Percentiles rank a stretch among this genome's conserved stretches.
phyloP scores from a whole-genome alignment of 2,113 vertebrate species.

The Malurus elegans region DNA sequence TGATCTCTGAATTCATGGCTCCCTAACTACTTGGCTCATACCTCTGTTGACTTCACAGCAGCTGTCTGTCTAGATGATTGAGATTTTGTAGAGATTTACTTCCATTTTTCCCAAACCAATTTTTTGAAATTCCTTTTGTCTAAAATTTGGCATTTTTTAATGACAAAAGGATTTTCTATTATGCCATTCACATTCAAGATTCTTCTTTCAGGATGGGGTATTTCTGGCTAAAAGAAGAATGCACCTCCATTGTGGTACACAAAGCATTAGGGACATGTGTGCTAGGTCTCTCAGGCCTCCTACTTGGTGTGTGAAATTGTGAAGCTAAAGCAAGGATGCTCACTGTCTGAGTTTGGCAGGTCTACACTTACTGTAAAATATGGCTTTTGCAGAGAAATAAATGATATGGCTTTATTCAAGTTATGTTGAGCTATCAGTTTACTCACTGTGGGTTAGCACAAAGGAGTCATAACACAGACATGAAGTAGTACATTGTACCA shows the following conservation, averaged over 20 bases:
- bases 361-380: neutral
- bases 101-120: neutral
- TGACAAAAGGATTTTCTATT: neutral
- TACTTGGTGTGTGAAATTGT: neutral
- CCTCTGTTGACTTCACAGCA: neutral
- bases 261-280: neutral
- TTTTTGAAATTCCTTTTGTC: neutral
- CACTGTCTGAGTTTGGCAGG: neutral
- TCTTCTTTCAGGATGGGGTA: neutral
- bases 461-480: neutral
- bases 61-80: neutral
- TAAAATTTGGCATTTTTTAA: neutral
- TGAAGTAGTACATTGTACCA: neutral
- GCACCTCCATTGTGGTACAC: accelerated
- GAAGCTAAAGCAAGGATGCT: neutral
- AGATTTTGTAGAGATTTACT: neutral
- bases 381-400: neutral
- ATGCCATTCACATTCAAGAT: neutral
- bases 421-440: neutral
- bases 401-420: neutral
- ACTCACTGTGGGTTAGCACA: neutral
- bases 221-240: neutral
- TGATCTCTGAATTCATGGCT: neutral
- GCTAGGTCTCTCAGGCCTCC: neutral
- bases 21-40: neutral